Evolutionary conservation across 2,888 invertebrate genomes (phyloP).

Genomic region (Agrotis ipsilon): DNA sequence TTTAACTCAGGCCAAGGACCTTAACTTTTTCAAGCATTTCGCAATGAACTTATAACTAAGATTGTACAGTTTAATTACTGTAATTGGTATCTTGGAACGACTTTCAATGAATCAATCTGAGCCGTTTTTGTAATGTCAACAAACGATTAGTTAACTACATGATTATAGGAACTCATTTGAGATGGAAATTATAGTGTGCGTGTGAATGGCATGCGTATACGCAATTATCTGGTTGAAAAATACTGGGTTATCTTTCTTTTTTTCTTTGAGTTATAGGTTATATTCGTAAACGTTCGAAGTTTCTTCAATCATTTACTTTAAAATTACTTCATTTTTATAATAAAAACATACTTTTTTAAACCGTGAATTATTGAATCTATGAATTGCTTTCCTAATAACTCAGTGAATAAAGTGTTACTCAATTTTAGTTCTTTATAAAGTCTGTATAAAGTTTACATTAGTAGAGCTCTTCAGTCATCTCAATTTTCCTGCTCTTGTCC

Average conservation of each 20-base stretch:
- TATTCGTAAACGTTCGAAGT: not conserved
- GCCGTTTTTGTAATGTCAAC: conserved; percentile 61
- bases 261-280: not conserved
- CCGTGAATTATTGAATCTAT: no score
- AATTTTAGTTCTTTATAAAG: no score
- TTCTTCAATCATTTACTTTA: not conserved
- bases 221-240: conserved; percentile 38
- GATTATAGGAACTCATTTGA: conserved; percentile 50
- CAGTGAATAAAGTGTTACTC: no score
- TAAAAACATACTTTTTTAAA: no score
- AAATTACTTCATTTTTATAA: not conserved
- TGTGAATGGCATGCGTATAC: conserved; percentile 20
- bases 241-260: not conserved
- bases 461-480: no score
- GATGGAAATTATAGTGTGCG: conserved; percentile 41
- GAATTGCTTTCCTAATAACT: no score
- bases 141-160: conserved; percentile 53
- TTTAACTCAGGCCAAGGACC: conserved; percentile 58
- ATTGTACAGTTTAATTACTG: conserved; percentile 65
- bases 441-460: no score
- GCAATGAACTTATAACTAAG: conserved; percentile 59
- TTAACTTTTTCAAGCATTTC: conserved; percentile 57
- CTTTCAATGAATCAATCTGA: conserved; percentile 62
- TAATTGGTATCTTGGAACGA: conserved; percentile 60
- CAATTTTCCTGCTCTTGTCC: no score